Evolutionary conservation across 2,797 vertebrate genomes (phyloP).

Genomic region (Macrochelys suwanniensis): DNA sequence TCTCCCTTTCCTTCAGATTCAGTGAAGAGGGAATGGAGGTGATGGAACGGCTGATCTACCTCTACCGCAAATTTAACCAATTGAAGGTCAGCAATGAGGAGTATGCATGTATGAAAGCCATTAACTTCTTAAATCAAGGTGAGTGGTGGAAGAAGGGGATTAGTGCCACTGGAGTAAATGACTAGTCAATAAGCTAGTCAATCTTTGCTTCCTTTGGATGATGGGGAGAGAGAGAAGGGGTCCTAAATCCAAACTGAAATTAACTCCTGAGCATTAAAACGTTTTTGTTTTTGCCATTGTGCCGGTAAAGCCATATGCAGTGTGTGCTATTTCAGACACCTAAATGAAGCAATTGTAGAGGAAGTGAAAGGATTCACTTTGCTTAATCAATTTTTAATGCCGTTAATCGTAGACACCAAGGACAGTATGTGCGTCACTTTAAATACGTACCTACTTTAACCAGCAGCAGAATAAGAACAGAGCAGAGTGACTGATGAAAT

Average conservation of each 20-base stretch:
- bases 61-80: constrained; percentile 96
- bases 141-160: constrained; percentile 22
- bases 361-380: constrained; percentile 65
- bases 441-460: constrained; percentile 43
- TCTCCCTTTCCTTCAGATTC: constrained; percentile 84
- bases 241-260: not conserved
- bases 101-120: constrained; percentile 98
- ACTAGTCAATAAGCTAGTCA: not conserved
- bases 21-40: constrained; percentile 99
- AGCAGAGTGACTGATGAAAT: constrained; percentile 58
- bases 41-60: constrained; percentile 97
- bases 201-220: not conserved
- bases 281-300: fast-evolving
- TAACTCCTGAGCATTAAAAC: not conserved
- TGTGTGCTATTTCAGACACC: not conserved
- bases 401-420: constrained; percentile 71
- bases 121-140: constrained; percentile 99
- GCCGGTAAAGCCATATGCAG: fast-evolving
- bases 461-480: constrained; percentile 31
- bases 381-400: constrained; percentile 71
- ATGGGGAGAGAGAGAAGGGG: not conserved
- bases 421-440: constrained; percentile 71
- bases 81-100: constrained; percentile 98
- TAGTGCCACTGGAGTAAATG: not conserved
- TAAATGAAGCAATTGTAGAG: constrained; percentile 43